Conservation (phyloP, 2,113 vertebrate species). For the Guaruba guarouba region DNA sequence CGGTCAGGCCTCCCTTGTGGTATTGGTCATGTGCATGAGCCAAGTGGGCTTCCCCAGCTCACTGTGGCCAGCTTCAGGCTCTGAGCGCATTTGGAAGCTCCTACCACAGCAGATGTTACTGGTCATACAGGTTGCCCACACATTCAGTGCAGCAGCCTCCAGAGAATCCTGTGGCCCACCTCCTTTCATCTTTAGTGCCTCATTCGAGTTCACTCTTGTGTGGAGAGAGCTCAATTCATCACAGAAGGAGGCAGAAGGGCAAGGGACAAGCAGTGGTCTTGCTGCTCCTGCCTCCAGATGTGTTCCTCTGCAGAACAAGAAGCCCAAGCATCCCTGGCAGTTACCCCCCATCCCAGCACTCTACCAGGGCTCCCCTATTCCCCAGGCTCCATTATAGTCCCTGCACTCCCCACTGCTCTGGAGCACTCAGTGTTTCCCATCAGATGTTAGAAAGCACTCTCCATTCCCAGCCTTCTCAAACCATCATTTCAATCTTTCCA, state of each 20-base stretch:
- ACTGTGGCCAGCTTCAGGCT: rapidly evolving
- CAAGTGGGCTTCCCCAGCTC: background rate
- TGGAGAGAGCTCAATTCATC: background rate
- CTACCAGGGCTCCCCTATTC: background rate
- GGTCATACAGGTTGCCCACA: background rate
- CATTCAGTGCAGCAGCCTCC: background rate
- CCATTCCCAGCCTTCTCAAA: background rate
- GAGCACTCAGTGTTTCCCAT: background rate
- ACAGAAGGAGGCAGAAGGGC: background rate
- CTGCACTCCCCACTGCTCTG: background rate
- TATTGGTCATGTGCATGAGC: rapidly evolving
- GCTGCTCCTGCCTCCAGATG: background rate
- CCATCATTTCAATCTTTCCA: rapidly evolving
- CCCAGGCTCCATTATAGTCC: background rate
- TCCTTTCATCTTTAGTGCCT: background rate
- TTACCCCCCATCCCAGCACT: background rate
- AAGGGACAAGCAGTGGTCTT: background rate
- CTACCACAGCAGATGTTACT: background rate
- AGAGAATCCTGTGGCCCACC: background rate
- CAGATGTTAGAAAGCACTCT: background rate
- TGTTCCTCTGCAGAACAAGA: background rate
- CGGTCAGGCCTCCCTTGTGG: background rate
- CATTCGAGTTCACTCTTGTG: background rate
- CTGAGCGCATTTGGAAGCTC: background rate
- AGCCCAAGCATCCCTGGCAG: background rate